A percentile compares a stretch with the other conserved stretches of the same genome.
phyloP scores from a whole-genome alignment of 2,888 invertebrate genomes.

The Gandaritis pyraliata region DNA sequence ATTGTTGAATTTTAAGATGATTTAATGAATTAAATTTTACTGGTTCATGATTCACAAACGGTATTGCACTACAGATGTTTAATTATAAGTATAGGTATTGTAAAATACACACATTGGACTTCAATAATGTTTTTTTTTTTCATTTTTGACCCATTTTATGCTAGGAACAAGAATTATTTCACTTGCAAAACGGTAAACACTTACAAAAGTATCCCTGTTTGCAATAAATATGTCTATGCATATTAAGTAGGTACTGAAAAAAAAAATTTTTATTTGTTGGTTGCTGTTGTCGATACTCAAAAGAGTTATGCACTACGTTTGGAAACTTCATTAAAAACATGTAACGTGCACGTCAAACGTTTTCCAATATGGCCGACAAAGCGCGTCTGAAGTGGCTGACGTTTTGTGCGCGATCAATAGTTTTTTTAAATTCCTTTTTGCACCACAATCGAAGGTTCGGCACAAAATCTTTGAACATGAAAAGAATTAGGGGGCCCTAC shows the following conservation, averaged over 20 bases:
- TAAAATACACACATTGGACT: constrained; percentile 23
- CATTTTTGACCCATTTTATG: background rate
- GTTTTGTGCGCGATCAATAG: constrained; percentile 79
- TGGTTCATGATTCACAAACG: background rate
- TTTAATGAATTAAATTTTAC: constrained; percentile 7
- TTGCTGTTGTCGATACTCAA: constrained; percentile 5
- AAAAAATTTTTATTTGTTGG: background rate
- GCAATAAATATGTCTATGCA: too few species aligned
- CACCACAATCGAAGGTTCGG: constrained; percentile 73
- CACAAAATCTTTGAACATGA: constrained; percentile 70
- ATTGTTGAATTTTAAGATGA: constrained; percentile 5
- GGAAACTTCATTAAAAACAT: constrained; percentile 53
- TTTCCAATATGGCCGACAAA: constrained; percentile 81
- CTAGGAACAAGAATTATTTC: background rate
- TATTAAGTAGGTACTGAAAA: too few species aligned
- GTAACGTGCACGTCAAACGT: constrained; percentile 71
- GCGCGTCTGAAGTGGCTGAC: constrained; percentile 74
- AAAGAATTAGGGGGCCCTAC: constrained; percentile 74
- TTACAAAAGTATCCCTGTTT: too few species aligned
- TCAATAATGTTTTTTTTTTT: constrained; percentile 4
- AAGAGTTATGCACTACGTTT: constrained; percentile 15
- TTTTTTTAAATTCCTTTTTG: constrained; percentile 67
- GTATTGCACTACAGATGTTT: constrained; percentile 11
- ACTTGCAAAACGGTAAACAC: too few species aligned
- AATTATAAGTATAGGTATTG: constrained; percentile 15